Evolutionary conservation across 2,888 invertebrate genomes (phyloP).

Genomic region (Melinaea marsaeus): DNA sequence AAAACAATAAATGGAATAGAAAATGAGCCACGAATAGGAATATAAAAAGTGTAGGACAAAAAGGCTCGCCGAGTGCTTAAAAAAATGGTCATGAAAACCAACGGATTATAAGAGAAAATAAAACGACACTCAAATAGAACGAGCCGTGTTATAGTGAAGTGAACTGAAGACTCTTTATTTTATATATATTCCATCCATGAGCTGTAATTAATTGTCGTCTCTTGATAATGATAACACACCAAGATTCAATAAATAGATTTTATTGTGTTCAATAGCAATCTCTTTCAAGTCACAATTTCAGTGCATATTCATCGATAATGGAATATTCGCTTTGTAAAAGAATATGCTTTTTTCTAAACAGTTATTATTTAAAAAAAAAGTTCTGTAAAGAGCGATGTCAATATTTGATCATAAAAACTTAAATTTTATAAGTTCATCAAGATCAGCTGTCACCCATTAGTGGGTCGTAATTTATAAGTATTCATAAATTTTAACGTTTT

Average conservation of each 20-base stretch:
- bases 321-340: not conserved
- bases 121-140: constrained; percentile 3
- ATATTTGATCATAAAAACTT: too few relatives aligned
- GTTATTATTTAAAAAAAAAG: too few relatives aligned
- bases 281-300: not conserved
- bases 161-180: not conserved
- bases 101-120: constrained; percentile 11
- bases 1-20: constrained; percentile 21
- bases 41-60: constrained; percentile 55
- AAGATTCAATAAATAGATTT: not conserved
- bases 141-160: not conserved
- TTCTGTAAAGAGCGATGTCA: too few relatives aligned
- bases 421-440: not conserved
- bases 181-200: not conserved
- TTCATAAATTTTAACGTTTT: constrained; percentile 9
- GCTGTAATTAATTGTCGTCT: not conserved
- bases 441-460: not conserved
- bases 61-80: constrained; percentile 38
- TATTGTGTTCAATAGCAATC: not conserved
- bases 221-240: not conserved
- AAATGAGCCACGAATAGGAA: constrained; percentile 18
- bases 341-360: not conserved
- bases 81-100: constrained; percentile 13
- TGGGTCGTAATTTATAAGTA: not conserved
- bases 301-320: not conserved